Evolutionary conservation across 1,140 invertebrate genomes (phyloP).

Genomic region (Drosophila lowei): DNA sequence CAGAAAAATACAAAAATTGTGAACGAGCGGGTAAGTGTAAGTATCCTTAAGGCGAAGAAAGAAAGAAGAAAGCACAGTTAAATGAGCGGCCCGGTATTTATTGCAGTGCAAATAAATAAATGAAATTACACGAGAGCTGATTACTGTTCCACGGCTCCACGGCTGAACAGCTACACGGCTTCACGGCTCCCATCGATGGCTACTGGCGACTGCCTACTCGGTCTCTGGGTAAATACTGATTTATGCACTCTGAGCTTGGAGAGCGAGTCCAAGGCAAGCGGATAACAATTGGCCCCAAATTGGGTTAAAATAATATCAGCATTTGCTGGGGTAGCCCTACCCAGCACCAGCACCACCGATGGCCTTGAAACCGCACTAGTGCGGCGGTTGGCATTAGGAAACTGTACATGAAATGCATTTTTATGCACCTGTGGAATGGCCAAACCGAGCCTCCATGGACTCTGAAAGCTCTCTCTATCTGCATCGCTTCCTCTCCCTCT

Average conservation of each 20-base stretch:
- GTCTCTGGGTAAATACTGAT: constrained; percentile 50
- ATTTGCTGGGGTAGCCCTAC: constrained; percentile 1
- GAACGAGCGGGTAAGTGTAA: background rate
- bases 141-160: constrained; percentile 3
- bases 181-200: background rate
- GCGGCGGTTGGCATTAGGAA: constrained; percentile 33
- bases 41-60: constrained; percentile 50
- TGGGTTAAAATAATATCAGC: constrained; percentile 56
- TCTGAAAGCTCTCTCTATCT: constrained; percentile 1
- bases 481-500: no score
- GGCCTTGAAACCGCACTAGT: constrained; percentile 49
- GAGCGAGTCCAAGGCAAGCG: background rate
- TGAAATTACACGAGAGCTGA: constrained; percentile 44
- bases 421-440: background rate
- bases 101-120: constrained; percentile 70
- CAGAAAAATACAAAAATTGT: constrained; percentile 51
- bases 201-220: constrained; percentile 2
- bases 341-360: background rate
- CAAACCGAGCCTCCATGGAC: background rate
- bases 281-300: constrained; percentile 48
- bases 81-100: constrained; percentile 53
- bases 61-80: constrained; percentile 71
- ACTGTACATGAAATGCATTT: constrained; percentile 65
- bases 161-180: background rate
- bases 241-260: constrained; percentile 57